These are phyloP conservation scores for Pomacea canaliculata DNA, from an alignment of 2,888 invertebrate genomes.

Conservation along the genomic window DNA sequence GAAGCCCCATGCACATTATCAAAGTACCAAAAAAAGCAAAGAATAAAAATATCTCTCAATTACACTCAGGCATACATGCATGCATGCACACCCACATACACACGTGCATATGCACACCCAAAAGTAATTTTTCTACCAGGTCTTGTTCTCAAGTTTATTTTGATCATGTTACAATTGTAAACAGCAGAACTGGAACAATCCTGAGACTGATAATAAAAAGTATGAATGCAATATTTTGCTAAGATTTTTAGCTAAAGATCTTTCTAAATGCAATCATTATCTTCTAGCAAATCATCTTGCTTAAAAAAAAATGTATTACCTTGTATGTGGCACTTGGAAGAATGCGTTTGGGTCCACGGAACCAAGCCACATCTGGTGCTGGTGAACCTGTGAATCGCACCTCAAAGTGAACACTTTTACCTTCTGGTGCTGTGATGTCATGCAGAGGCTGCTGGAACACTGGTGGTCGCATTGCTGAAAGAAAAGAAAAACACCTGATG, in stretches of 20 bases:
- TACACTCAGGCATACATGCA: no score
- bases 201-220: no score
- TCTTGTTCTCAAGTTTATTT: no score
- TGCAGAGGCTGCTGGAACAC: slow-evolving; percentile 60
- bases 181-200: no score
- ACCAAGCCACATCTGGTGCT: slow-evolving; percentile 70
- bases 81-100: no score
- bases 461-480: slow-evolving; percentile 73
- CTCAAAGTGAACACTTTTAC: slow-evolving; percentile 62
- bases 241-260: no score
- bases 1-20: neutral
- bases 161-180: no score
- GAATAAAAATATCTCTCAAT: neutral
- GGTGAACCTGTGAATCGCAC: slow-evolving; percentile 67
- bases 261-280: no score
- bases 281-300: no score
- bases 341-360: slow-evolving; percentile 67
- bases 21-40: neutral
- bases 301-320: slow-evolving; percentile 34
- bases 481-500: slow-evolving; percentile 1
- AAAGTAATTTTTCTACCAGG: no score
- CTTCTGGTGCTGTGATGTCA: slow-evolving; percentile 62
- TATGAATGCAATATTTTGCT: no score
- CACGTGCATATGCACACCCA: no score
- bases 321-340: slow-evolving; percentile 62